These are phyloP conservation scores for Speoplatyrhinus poulsoni DNA, from an alignment of 2,113 vertebrate species.

Conservation along the genomic window DNA sequence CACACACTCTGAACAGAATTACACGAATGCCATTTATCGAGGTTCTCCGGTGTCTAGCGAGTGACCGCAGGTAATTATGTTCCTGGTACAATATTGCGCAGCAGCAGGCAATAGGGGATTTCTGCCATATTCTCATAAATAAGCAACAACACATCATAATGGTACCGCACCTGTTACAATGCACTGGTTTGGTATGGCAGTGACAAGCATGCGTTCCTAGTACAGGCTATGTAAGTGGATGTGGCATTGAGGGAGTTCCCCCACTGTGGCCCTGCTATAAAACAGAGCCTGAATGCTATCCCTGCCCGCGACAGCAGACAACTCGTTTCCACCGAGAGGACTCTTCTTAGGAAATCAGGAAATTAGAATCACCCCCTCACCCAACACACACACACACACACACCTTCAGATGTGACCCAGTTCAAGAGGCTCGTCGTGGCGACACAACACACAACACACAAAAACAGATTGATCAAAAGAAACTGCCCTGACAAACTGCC, in stretches of 20 bases:
- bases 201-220: conserved; percentile 18
- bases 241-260: conserved; percentile 59
- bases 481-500: too few species aligned
- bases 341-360: conserved; percentile 65
- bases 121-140: not conserved
- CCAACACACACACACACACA: not conserved
- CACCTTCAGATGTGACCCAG: conserved; percentile 56
- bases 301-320: conserved; percentile 47
- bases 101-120: conserved; percentile 6
- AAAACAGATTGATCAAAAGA: too few species aligned
- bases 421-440: conserved; percentile 25
- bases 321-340: conserved; percentile 71
- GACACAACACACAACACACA: too few species aligned
- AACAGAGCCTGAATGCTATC: conserved; percentile 60
- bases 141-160: not conserved
- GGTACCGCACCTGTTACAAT: not conserved
- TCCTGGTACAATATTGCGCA: not conserved
- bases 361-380: conserved; percentile 52
- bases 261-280: conserved; percentile 51
- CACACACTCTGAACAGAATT: not conserved
- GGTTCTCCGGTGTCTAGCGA: not conserved
- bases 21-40: not conserved
- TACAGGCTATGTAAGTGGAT: conserved; percentile 49
- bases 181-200: not conserved
- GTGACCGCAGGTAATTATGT: too few species aligned